Evolutionary conservation across 64 coral and sea anemone species (phyloP), one percentile per base, ranked within the genome.

Genomic region (Platygyra sinensis): DNA sequence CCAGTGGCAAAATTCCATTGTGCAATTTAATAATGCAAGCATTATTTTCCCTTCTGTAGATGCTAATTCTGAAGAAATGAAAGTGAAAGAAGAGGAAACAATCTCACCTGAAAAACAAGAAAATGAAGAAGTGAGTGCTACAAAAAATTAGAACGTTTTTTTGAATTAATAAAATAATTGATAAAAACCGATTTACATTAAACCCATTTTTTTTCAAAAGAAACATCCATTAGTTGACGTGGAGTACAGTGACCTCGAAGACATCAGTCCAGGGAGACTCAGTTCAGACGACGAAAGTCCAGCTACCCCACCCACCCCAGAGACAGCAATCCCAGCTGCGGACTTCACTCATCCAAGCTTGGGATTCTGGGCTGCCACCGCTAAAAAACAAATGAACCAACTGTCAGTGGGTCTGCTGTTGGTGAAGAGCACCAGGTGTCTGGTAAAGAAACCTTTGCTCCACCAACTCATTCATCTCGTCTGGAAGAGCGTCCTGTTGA

Each of bases 321-420:
- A 92, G 18, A 92, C 90, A 54, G 90, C 90, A 13, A 67, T 57
- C 8, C 90, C 90, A 19, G 32, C 82, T 10, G 16, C 27, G 8
- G 90, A 87, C 83, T 92, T 92, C 62, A 72, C 80, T 27, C 90
- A 92, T 87, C 50, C 90, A 42, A 87, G 72, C 20, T 62, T 92
- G 29, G 84, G 84, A 16, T 92, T 86, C 76, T 92, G 90, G 90
- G 74, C 83, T 20, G 81, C 81, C n/a, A 42, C 81, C 81, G 52
- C 8, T 85, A 8, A 14, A n/a, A 20, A 46, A 20, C 19, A n/a
- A 85, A 85, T 29, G 81, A 85, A 4, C 16, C 25, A 33, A 22
- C 81, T 85, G 54, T 57, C 1, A 16, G 15, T 12, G 22, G 32
- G 4, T 5, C 81, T 69, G 62, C 24, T 50, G n/a, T 85, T 50